A percentile compares a stretch with the other conserved stretches of the same genome.
Conservation (phyloP, 1,140 invertebrate genomes). For the Pissodes strobi region DNA sequence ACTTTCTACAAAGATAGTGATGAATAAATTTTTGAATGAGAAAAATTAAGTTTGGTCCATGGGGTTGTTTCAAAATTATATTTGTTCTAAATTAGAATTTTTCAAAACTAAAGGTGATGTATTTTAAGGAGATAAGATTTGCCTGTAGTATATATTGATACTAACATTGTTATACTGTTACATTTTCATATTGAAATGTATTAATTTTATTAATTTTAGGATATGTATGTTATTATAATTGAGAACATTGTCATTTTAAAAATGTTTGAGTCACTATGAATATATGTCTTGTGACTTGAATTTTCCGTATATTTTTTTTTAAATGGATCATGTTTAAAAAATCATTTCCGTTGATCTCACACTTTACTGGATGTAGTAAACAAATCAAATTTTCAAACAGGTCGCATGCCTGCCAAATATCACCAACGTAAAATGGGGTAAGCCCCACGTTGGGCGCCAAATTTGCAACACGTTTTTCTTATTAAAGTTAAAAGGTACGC, state of each 20-base stretch:
- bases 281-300: conserved; percentile 2
- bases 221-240: background rate
- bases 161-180: conserved; percentile 25
- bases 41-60: conserved; percentile 1
- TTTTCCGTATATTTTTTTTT: no score
- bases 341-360: no score
- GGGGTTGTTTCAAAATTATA: conserved; percentile 10
- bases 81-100: conserved; percentile 37
- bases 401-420: no score
- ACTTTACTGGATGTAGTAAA: no score
- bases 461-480: no score
- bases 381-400: no score
- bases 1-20: no score
- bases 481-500: no score
- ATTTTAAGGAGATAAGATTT: conserved; percentile 8
- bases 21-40: no score
- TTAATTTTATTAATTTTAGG: conserved; percentile 11
- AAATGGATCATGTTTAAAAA: no score
- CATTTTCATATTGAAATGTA: conserved; percentile 41
- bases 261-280: background rate
- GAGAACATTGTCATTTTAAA: conserved; percentile 19
- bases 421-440: no score
- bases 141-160: conserved; percentile 23
- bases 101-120: conserved; percentile 11
- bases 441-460: no score